Base-by-base conservation (phyloP, 2,888 invertebrate species). In the Balanococcus diminutus region DNA sequence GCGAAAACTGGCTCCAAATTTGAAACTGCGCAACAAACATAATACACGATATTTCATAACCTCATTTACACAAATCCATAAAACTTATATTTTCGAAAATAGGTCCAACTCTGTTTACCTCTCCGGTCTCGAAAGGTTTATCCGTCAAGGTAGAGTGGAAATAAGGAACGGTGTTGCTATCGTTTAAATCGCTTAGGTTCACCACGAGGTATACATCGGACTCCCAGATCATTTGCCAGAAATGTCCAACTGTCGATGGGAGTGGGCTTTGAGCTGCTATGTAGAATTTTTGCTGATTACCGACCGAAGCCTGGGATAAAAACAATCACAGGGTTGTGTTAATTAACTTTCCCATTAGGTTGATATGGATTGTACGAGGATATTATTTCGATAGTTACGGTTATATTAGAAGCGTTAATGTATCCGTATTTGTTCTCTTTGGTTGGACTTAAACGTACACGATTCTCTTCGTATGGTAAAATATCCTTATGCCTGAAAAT, bases 181-280 rank as follows among this genome's bases (percentile, higher is more conserved):
- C 90, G 1, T 90, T 89, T 0, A 90, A 89, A 87, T 93, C 93
- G 1, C 94, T 94, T 82, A 97, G 90, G 89, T 95, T 94, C 61
- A 96, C 95, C 87, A 98, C 91, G 84, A 98, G 92, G 88, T 94
- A 93, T 11, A 96, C 95, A 89, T 96, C 95, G 82, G 95, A 94
- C 90, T 96, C 96, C 96, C 96, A 97, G 83, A 95, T 93, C 91
- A 96, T 94, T 90, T 96, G 95, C 97, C 97, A 98, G 90, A 97
- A 94, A 89, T 93, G 93, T 82, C 90, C 90, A 2, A 93, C 90
- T 0, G 94, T 94, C 87, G 91, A 90, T 51, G 91, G 90, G 39
- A 93, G 90, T 0, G 94, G 94, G 2, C 93, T 93, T 89, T 94
- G 94, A n/a, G 93, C 93, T 9, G 95, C 94, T 87, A 97, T 95